Percentiles rank a stretch among this genome's conserved stretches.
phyloP scores from a whole-genome alignment of 2,888 invertebrate genomes.

The Caenorhabditis sp. region DNA sequence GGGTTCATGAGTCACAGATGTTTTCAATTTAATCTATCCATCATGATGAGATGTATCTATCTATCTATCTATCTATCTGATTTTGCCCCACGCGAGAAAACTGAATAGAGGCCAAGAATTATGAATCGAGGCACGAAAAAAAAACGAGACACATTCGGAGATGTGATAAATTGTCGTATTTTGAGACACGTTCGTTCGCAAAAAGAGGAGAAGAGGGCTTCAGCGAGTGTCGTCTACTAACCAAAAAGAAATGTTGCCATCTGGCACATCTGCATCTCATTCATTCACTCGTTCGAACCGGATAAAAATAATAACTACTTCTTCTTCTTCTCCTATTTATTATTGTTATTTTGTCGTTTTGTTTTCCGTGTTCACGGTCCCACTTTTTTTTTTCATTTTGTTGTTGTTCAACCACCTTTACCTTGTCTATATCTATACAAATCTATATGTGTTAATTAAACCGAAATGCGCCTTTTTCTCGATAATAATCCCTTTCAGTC shows the following conservation, averaged over 20 bases:
- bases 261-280: conserved; percentile 1
- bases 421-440: no score
- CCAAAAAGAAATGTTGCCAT: not conserved
- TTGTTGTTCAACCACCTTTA: not conserved
- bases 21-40: no score
- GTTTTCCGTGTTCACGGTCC: not conserved
- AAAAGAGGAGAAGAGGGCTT: not conserved
- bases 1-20: no score
- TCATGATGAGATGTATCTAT: no score
- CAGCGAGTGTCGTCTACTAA: not conserved
- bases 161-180: not conserved
- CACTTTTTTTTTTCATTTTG: not conserved
- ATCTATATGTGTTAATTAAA: no score
- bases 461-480: not conserved
- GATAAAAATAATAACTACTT: not conserved
- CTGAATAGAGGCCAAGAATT: not conserved
- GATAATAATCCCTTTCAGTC: not conserved
- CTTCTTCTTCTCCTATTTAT: no score
- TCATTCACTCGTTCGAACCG: not conserved
- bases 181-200: not conserved
- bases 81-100: not conserved
- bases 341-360: not conserved
- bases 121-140: not conserved
- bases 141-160: not conserved
- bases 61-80: no score